Percentiles rank a stretch among this genome's conserved stretches.
phyloP scores from a whole-genome alignment of 2,888 invertebrate species.

The Caenorhabditis becei region DNA sequence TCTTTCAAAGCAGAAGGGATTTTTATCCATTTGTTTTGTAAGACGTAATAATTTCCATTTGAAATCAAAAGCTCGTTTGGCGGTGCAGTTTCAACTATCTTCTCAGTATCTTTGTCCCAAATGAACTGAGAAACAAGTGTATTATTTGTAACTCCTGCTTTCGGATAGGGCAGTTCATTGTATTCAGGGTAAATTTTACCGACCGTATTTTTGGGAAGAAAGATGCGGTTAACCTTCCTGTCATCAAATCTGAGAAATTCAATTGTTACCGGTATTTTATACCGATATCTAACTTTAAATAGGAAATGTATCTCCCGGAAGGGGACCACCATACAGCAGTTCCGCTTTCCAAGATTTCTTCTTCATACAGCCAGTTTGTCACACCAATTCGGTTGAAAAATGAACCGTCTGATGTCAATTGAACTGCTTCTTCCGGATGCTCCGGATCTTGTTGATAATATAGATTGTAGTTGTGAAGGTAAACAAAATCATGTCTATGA shows the following conservation, averaged over 20 bases:
- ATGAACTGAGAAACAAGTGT: conserved; percentile 71
- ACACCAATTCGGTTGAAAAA: conserved; percentile 67
- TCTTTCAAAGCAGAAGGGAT: conserved; percentile 47
- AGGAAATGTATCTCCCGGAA: conserved; percentile 70
- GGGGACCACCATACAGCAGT: conserved; percentile 76
- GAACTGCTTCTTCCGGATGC: conserved; percentile 59
- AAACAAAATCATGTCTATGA: conserved; percentile 64
- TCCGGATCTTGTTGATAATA: conserved; percentile 73
- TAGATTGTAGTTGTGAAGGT: conserved; percentile 65
- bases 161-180: conserved; percentile 73
- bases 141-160: conserved; percentile 72
- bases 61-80: conserved; percentile 68
- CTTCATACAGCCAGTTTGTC: conserved; percentile 73
- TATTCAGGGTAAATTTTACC: conserved; percentile 69
- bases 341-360: conserved; percentile 69
- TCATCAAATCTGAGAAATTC: conserved; percentile 70
- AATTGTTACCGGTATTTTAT: background rate
- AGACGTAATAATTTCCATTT: conserved; percentile 70
- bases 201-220: conserved; percentile 66
- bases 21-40: conserved; percentile 70
- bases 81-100: conserved; percentile 72
- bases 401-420: conserved; percentile 63
- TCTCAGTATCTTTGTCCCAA: conserved; percentile 73
- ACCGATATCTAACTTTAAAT: conserved; percentile 41
- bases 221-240: conserved; percentile 68